These are phyloP conservation scores for Cinara cedri DNA, from an alignment of 2,888 invertebrate species.

Conservation along the genomic window DNA sequence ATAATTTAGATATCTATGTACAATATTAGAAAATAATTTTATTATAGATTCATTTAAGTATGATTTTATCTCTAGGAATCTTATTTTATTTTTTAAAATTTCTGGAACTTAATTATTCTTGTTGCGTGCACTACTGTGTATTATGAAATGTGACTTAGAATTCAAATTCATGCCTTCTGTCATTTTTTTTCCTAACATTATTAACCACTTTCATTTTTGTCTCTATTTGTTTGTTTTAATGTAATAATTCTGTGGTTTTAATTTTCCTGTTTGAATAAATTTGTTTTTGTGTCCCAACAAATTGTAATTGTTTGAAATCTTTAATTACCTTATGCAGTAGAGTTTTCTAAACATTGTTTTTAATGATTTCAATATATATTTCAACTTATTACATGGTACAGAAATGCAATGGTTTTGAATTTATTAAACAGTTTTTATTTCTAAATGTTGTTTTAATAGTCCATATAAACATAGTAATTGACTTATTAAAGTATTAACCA, in stretches of 20 bases:
- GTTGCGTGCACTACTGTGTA: neutral
- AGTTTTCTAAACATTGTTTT: neutral
- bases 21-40: too few relatives aligned
- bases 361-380: neutral
- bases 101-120: neutral
- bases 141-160: neutral
- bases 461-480: too few relatives aligned
- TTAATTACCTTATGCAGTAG: neutral
- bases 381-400: too few relatives aligned
- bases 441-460: too few relatives aligned
- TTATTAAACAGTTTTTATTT: too few relatives aligned
- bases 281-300: neutral
- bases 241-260: neutral
- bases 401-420: too few relatives aligned
- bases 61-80: neutral
- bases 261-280: neutral
- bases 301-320: neutral
- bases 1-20: too few relatives aligned
- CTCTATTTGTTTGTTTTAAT: neutral
- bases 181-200: neutral
- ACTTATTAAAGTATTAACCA: too few relatives aligned
- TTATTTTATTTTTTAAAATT: neutral
- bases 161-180: neutral
- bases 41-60: neutral
- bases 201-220: slow-evolving; percentile 3